These are phyloP conservation scores for Hystrix brachyura DNA, from an alignment of 2,113 vertebrate species.

Conservation along the genomic window DNA sequence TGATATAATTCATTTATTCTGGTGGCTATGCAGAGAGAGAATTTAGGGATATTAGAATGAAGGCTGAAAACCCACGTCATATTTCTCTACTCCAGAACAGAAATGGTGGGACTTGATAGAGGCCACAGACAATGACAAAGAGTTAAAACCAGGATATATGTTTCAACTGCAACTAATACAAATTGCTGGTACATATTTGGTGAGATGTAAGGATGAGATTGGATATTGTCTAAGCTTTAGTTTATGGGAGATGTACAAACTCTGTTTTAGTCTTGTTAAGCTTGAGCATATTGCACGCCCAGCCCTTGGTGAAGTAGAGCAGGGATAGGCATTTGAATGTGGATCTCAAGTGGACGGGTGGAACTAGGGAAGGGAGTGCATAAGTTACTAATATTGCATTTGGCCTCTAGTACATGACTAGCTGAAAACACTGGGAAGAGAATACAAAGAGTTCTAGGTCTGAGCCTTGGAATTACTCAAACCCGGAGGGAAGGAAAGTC, in stretches of 20 bases:
- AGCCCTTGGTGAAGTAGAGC: background rate
- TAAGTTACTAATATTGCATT: background rate
- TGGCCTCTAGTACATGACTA: background rate
- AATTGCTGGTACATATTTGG: background rate
- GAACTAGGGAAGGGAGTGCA: background rate
- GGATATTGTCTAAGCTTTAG: background rate
- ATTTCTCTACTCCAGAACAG: background rate
- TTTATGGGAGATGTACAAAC: background rate
- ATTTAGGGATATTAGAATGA: background rate
- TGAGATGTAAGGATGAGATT: background rate
- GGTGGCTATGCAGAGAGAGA: background rate
- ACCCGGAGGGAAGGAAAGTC: background rate
- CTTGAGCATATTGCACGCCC: background rate
- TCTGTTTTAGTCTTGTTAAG: background rate
- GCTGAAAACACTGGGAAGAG: background rate
- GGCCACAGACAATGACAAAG: background rate
- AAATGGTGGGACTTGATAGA: background rate
- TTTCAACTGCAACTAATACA: background rate
- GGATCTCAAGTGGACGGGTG: background rate
- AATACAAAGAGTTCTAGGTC: background rate
- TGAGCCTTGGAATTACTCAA: background rate
- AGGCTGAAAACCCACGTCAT: background rate
- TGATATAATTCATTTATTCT: background rate
- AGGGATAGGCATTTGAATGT: background rate
- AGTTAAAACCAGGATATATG: background rate